A percentile compares a stretch with the other conserved stretches of the same genome.
Conservation (phyloP, 2,113 vertebrate species). For the Sander vitreus region DNA sequence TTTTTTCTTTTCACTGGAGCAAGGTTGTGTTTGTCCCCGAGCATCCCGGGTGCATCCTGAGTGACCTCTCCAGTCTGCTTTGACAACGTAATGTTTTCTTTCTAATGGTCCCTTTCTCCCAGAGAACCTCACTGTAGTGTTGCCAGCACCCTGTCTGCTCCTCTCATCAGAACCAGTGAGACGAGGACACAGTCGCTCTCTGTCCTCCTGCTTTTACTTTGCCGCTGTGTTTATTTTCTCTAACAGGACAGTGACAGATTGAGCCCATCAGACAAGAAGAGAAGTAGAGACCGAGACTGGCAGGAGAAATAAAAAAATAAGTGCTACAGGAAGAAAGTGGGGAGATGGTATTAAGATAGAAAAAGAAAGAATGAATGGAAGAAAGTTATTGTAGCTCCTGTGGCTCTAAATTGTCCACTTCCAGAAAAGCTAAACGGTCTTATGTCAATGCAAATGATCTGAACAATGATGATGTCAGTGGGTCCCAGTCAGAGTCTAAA, state of each 20-base stretch:
- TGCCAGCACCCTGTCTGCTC: slow-evolving; percentile 77
- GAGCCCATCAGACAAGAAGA: slow-evolving; percentile 61
- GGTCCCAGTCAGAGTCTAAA: slow-evolving; percentile 29
- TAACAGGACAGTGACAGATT: slow-evolving; percentile 68
- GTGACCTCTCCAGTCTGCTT: slow-evolving; percentile 66
- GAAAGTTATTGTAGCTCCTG: slow-evolving; percentile 36
- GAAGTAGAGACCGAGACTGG: slow-evolving; percentile 33
- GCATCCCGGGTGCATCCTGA: slow-evolving; percentile 46
- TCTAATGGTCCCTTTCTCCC: slow-evolving; percentile 51
- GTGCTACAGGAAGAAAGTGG: slow-evolving; percentile 1
- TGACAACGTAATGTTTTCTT: slow-evolving; percentile 69
- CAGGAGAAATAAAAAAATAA: slow-evolving; percentile 42
- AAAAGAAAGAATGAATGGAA: slow-evolving; percentile 8
- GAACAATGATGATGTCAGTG: slow-evolving; percentile 44
- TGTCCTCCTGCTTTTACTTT: slow-evolving; percentile 67
- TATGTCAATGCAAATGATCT: slow-evolving; percentile 39
- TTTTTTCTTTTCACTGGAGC: slow-evolving; percentile 16
- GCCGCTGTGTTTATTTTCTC: slow-evolving; percentile 68
- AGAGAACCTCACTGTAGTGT: slow-evolving; percentile 46
- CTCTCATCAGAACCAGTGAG: slow-evolving; percentile 74
- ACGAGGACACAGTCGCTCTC: slow-evolving; percentile 63
- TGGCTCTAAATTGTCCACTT: slow-evolving; percentile 46
- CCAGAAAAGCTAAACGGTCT: slow-evolving; percentile 13
- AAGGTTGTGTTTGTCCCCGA: slow-evolving; percentile 36
- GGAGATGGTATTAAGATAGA: slow-evolving; percentile 28